Percentiles rank a stretch among this genome's conserved stretches.
phyloP scores from a whole-genome alignment of 2,113 vertebrate species.

The Stercorarius parasiticus region DNA sequence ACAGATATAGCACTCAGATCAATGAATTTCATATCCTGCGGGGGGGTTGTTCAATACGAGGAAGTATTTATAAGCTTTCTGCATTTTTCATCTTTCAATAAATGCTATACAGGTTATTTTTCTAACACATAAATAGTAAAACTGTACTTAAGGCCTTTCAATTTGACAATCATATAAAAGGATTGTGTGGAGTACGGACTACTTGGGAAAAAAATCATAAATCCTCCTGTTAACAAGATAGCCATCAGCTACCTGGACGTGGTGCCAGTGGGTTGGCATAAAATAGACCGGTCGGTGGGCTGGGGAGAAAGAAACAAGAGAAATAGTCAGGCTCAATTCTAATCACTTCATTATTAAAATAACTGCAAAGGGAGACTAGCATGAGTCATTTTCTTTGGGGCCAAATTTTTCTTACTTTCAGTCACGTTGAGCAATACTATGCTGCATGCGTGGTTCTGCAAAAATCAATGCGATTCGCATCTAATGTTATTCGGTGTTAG shows the following conservation, averaged over 20 bases:
- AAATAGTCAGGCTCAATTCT: not conserved
- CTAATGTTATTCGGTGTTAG: not conserved
- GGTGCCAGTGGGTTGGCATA: not conserved
- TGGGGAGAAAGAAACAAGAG: not conserved
- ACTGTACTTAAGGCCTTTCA: not conserved
- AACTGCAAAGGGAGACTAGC: conserved; percentile 4
- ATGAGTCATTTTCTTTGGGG: conserved; percentile 46
- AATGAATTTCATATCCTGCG: not conserved
- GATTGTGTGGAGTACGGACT: not conserved
- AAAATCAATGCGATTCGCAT: not conserved
- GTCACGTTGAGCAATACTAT: not conserved
- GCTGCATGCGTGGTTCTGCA: not conserved
- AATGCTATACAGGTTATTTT: not conserved
- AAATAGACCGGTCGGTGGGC: not conserved
- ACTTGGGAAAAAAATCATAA: not conserved
- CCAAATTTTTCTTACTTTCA: conserved; percentile 32
- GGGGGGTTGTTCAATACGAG: not conserved
- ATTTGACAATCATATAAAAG: not conserved
- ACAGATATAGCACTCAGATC: not conserved
- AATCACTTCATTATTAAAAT: conserved; percentile 31
- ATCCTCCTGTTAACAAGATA: not conserved
- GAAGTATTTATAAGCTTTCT: not conserved
- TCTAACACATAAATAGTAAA: not conserved
- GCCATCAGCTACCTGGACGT: not conserved
- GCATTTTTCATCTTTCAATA: not conserved